phyloP scores from a whole-genome alignment of 2,113 vertebrate genomes.

The Periophthalmodon schlosseri region DNA sequence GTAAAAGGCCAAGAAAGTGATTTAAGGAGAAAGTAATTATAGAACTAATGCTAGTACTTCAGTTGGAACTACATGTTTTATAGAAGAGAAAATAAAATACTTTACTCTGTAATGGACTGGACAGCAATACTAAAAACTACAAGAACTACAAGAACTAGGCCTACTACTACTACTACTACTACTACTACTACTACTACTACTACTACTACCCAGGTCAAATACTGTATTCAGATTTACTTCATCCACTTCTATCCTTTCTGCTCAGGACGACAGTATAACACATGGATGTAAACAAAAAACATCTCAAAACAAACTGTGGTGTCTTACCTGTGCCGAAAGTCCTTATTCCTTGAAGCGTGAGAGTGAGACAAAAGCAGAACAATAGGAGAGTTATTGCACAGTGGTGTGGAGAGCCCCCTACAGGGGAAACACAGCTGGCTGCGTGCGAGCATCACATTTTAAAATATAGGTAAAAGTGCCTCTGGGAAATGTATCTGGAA shows the following conservation, averaged over 20 bases:
- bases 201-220: background rate
- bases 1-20: background rate
- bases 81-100: too few relatives aligned
- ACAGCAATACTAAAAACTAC: too few relatives aligned
- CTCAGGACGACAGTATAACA: background rate
- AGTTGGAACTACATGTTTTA: too few relatives aligned
- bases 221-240: background rate
- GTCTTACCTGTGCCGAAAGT: conserved; percentile 99
- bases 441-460: conserved; percentile 49
- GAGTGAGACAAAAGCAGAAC: conserved; percentile 70
- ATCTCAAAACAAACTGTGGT: conserved; percentile 8
- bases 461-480: conserved; percentile 60
- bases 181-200: background rate
- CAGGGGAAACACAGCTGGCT: conserved; percentile 45
- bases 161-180: background rate
- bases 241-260: background rate
- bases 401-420: conserved; percentile 37
- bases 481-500: conserved; percentile 42
- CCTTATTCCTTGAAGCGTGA: conserved; percentile 94
- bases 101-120: too few relatives aligned
- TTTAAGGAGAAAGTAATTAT: background rate
- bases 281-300: background rate
- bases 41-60: background rate
- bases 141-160: background rate
- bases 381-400: conserved; percentile 65